A percentile compares a stretch with the other conserved stretches of the same genome.
Evolutionary conservation across 2,888 invertebrate genomes (phyloP).

Genomic region (Epinotia nisella): DNA sequence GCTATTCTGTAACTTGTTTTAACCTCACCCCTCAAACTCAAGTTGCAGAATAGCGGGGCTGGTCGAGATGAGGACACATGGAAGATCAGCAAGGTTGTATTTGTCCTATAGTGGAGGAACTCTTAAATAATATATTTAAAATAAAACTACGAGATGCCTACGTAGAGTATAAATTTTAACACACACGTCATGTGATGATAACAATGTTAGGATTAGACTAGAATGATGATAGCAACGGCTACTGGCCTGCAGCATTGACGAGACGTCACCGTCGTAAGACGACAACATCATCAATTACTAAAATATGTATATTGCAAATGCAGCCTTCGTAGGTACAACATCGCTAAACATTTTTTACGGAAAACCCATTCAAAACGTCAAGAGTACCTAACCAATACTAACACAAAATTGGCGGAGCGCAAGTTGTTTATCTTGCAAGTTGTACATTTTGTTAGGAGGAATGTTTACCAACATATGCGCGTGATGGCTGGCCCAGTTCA

Average conservation of each 20-base stretch:
- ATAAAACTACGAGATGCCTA: no score
- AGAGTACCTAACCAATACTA: not conserved
- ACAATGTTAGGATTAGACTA: no score
- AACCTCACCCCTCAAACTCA: no score
- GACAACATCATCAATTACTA: not conserved
- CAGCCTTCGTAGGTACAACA: no score
- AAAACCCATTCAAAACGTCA: not conserved
- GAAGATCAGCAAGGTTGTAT: no score
- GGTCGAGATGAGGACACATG: no score
- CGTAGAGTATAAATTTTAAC: no score
- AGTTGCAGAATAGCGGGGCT: no score
- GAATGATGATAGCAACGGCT: not conserved
- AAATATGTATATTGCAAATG: not conserved
- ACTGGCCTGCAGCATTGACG: constrained; percentile 5
- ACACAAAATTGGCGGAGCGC: constrained; percentile 13
- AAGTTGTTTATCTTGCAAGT: constrained; percentile 35
- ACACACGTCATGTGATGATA: no score
- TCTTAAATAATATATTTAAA: no score
- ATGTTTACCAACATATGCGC: constrained; percentile 50
- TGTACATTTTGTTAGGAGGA: constrained; percentile 46
- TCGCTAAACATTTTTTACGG: not conserved
- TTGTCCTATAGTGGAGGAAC: no score
- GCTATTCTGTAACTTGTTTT: no score
- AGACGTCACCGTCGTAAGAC: not conserved
- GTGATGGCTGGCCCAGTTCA: constrained; percentile 49